Conservation (phyloP, 2,113 vertebrate species). For the Hypanus sabinus region DNA sequence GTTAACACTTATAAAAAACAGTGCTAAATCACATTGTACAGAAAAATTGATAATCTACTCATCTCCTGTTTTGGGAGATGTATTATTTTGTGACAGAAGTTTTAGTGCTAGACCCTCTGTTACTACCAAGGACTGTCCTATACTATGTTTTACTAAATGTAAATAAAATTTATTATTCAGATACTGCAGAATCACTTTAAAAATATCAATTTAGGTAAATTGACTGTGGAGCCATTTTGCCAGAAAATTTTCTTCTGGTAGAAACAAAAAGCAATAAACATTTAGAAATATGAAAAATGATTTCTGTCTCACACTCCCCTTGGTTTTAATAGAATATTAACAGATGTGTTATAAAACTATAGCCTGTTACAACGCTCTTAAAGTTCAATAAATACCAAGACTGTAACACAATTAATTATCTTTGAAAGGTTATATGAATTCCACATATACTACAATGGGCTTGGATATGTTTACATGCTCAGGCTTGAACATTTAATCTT, state of each 20-base stretch:
- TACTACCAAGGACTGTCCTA: neutral
- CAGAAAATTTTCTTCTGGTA: neutral
- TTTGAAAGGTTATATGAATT: slow-evolving; percentile 1
- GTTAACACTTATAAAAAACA: neutral
- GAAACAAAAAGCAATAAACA: neutral
- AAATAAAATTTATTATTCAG: neutral
- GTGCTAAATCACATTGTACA: neutral
- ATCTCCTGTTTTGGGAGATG: neutral
- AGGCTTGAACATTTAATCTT: neutral
- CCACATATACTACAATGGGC: neutral
- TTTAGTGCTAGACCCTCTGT: neutral
- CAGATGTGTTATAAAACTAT: slow-evolving; percentile 15
- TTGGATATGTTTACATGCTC: neutral
- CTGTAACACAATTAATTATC: neutral
- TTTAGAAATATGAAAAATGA: neutral
- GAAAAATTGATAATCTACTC: neutral
- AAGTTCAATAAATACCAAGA: slow-evolving; percentile 8
- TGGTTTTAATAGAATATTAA: slow-evolving; percentile 20
- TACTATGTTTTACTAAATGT: no score
- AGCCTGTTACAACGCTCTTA: neutral
- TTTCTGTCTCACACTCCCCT: neutral
- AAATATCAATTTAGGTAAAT: slow-evolving; percentile 11
- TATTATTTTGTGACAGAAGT: neutral
- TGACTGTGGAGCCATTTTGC: neutral
- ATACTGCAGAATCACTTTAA: neutral